A percentile compares a stretch with the other conserved stretches of the same genome.
Conservation (phyloP, 2,113 vertebrate species). For the Petrocephalus zakoni region DNA sequence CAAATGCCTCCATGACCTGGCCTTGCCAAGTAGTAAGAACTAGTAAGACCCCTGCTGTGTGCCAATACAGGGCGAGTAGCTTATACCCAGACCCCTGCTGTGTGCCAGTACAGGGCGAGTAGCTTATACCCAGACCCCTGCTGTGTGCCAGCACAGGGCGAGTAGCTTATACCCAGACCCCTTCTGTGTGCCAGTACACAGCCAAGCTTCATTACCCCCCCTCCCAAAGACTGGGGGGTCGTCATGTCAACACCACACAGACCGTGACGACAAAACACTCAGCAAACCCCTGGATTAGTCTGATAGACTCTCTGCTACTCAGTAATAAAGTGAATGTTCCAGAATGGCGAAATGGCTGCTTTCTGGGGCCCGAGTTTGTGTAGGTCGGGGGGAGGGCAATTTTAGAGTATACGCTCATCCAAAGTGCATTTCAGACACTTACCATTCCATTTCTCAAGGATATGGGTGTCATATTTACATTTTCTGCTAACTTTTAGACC, state of each 20-base stretch:
- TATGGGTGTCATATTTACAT: background rate
- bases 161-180: background rate
- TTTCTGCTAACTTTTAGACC: background rate
- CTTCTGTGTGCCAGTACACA: background rate
- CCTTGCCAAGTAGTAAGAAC: background rate
- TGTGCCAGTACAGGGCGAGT: background rate
- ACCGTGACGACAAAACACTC: background rate
- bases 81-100: background rate
- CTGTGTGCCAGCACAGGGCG: background rate
- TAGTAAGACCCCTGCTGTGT: background rate
- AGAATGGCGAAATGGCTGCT: background rate
- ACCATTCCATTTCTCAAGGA: background rate
- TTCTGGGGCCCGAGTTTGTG: background rate
- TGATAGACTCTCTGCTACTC: constrained; percentile 47
- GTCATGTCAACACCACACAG: background rate
- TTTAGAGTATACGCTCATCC: background rate
- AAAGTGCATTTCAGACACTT: background rate
- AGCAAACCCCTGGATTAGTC: constrained; percentile 11
- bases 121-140: background rate
- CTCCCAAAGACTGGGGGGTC: background rate
- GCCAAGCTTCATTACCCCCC: no score
- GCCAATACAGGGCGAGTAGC: background rate
- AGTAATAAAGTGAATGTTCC: constrained; percentile 25
- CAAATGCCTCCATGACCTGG: background rate
- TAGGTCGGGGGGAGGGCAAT: background rate